Percentiles rank a stretch among this genome's conserved stretches.
Conservation (phyloP, 1,140 invertebrate genomes). For the Drosophila watanabei region DNA sequence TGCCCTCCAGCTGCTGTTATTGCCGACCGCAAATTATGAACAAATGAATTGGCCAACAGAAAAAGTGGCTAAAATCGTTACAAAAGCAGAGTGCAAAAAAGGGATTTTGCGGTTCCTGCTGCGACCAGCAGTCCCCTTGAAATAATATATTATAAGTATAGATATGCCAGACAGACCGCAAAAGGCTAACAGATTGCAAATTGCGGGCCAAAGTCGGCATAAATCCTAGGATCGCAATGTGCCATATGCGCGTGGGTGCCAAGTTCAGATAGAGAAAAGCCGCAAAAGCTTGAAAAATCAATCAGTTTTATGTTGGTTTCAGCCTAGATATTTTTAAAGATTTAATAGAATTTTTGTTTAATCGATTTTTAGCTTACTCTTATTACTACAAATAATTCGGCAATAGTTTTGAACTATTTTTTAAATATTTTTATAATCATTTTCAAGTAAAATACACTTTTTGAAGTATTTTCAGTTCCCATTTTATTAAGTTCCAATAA, state of each 20-base stretch:
- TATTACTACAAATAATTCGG: too few species aligned
- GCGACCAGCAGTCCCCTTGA: constrained; percentile 12
- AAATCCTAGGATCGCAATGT: constrained; percentile 10
- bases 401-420: too few species aligned
- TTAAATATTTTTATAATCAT: too few species aligned
- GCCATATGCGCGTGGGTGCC: constrained; percentile 24
- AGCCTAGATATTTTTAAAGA: background rate
- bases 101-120: constrained; percentile 63
- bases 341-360: too few species aligned
- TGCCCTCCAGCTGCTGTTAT: constrained; percentile 34
- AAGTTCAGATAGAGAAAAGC: background rate
- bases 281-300: background rate
- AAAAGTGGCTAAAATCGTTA: constrained; percentile 21
- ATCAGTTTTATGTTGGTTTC: background rate
- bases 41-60: constrained; percentile 72
- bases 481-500: constrained; percentile 11
- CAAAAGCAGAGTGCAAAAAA: constrained; percentile 31
- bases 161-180: constrained; percentile 62
- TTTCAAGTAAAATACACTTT: too few species aligned
- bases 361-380: too few species aligned
- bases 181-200: constrained; percentile 71
- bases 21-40: constrained; percentile 72
- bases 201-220: constrained; percentile 37
- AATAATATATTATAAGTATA: constrained; percentile 26
- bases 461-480: background rate